Evolutionary conservation across 1,140 invertebrate species (phyloP).

Genomic region (Aricia agestis): DNA sequence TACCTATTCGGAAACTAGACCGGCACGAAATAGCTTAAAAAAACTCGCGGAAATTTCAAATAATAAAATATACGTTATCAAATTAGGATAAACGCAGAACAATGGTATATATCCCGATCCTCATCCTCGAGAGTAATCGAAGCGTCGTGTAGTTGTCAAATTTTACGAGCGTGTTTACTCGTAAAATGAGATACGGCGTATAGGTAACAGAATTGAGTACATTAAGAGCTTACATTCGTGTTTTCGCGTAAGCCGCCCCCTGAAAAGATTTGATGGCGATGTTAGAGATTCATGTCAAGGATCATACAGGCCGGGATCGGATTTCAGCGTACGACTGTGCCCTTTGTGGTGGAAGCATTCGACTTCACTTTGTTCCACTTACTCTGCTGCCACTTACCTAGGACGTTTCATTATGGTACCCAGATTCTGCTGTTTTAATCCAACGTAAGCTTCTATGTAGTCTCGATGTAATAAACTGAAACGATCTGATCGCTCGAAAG

Average conservation of each 20-base stretch:
- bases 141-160: not conserved
- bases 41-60: not conserved
- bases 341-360: slow-evolving; percentile 71
- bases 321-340: slow-evolving; percentile 70
- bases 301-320: slow-evolving; percentile 70
- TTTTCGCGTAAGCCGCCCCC: slow-evolving; percentile 63
- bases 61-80: not conserved
- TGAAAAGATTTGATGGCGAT: slow-evolving; percentile 74
- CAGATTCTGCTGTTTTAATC: no score
- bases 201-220: slow-evolving; percentile 53
- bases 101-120: not conserved
- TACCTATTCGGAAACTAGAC: no score
- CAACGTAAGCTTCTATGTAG: no score
- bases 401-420: slow-evolving; percentile 53
- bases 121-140: not conserved
- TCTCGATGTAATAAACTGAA: no score
- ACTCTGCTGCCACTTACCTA: slow-evolving; percentile 67
- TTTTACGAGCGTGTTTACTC: slow-evolving; percentile 30
- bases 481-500: no score
- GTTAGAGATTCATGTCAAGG: slow-evolving; percentile 76
- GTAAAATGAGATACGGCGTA: slow-evolving; percentile 31
- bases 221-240: slow-evolving; percentile 69
- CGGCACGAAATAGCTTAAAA: no score
- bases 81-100: not conserved
- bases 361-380: slow-evolving; percentile 69